Conservation (phyloP, 2,113 vertebrate genomes). For the Fukomys damarensis region DNA sequence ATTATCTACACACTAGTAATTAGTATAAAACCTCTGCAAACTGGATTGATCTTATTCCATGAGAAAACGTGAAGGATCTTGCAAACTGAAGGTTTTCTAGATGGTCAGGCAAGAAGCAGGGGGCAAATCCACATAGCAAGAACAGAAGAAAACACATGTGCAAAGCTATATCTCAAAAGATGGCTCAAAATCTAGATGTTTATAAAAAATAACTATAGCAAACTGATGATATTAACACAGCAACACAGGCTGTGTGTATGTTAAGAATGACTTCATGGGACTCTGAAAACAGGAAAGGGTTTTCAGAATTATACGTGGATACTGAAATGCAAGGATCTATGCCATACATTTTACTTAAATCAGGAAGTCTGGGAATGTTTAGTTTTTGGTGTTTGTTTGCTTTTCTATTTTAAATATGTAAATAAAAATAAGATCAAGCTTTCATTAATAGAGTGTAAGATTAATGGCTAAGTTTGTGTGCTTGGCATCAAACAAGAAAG, state of each 20-base stretch:
- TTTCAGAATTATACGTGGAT: constrained; percentile 10
- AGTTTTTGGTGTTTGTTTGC: background rate
- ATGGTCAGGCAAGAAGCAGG: background rate
- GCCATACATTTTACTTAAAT: background rate
- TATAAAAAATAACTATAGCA: background rate
- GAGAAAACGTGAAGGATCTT: background rate
- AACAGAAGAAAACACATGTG: background rate
- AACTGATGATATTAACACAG: background rate
- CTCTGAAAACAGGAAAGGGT: background rate
- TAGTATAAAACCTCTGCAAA: background rate
- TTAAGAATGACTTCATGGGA: background rate
- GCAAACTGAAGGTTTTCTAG: background rate
- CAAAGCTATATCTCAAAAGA: background rate
- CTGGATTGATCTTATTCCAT: background rate
- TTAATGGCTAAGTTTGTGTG: constrained; percentile 35
- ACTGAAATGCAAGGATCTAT: background rate
- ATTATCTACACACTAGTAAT: background rate
- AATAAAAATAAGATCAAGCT: constrained; percentile 53
- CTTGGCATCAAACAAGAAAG: constrained; percentile 64
- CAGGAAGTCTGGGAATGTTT: background rate
- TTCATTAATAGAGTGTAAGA: constrained; percentile 16
- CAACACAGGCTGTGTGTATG: background rate
- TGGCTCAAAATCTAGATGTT: background rate
- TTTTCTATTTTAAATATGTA: constrained; percentile 28
- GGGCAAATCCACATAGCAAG: background rate